These are phyloP conservation scores for Potamilus streckersoni DNA, from an alignment of 1,140 invertebrate species.

Conservation along the genomic window DNA sequence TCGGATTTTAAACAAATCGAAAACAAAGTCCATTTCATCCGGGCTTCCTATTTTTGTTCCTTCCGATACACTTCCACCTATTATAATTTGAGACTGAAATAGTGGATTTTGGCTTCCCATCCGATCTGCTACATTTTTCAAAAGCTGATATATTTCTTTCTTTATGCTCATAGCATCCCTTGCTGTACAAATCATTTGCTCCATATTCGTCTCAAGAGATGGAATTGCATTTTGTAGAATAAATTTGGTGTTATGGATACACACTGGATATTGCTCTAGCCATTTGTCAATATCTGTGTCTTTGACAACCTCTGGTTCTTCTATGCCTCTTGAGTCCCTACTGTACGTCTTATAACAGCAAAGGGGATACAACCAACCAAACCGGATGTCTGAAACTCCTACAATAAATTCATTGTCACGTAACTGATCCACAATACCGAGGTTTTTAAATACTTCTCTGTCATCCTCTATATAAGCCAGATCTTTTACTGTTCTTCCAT, in stretches of 20 bases:
- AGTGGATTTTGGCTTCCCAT: not conserved
- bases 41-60: constrained; percentile 3
- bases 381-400: constrained; percentile 2
- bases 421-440: not conserved
- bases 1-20: not conserved
- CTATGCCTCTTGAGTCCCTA: not conserved
- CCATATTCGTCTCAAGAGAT: not conserved
- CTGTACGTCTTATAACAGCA: constrained; percentile 1
- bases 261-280: not conserved
- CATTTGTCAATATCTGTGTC: constrained; percentile 2
- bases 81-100: not conserved
- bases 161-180: not conserved
- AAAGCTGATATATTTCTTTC: not conserved
- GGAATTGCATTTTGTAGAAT: constrained; percentile 2
- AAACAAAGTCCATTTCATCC: constrained; percentile 5
- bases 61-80: constrained; percentile 1
- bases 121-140: not conserved
- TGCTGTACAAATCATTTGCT: not conserved
- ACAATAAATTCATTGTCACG: not conserved
- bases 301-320: constrained; percentile 9
- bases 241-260: not conserved
- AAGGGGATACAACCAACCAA: not conserved
- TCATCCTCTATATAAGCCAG: not conserved
- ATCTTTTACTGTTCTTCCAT: not conserved
- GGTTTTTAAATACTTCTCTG: not conserved